Percentiles rank a stretch among this genome's conserved stretches.
These are phyloP conservation scores for Chloromyia formosa DNA, from an alignment of 2,888 invertebrate species.

Conservation along the genomic window DNA sequence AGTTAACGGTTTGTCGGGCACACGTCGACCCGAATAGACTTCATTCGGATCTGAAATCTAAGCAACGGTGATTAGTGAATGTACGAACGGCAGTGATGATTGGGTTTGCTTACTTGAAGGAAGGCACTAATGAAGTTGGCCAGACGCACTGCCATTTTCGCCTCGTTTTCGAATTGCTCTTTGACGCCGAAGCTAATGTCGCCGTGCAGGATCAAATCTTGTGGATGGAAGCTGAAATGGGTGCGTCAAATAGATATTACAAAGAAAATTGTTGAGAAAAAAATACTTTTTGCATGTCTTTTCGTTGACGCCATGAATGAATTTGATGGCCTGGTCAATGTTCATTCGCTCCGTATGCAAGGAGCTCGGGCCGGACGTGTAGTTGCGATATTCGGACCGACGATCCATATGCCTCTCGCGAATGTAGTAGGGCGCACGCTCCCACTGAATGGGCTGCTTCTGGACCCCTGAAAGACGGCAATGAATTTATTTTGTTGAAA, in stretches of 20 bases:
- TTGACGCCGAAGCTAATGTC: slow-evolving; percentile 88
- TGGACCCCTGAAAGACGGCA: slow-evolving; percentile 78
- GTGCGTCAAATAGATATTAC: slow-evolving; percentile 29
- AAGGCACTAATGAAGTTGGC: slow-evolving; percentile 97
- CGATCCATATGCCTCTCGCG: slow-evolving; percentile 79
- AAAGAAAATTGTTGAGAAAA: neutral
- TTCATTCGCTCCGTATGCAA: slow-evolving; percentile 75
- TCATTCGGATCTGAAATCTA: slow-evolving; percentile 87
- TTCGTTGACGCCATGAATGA: slow-evolving; percentile 74
- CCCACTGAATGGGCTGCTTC: slow-evolving; percentile 84
- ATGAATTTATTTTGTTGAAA: slow-evolving; percentile 21
- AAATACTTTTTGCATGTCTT: slow-evolving; percentile 66
- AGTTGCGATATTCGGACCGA: slow-evolving; percentile 79
- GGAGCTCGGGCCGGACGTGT: slow-evolving; percentile 72
- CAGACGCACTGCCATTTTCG: slow-evolving; percentile 93
- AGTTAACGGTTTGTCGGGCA: slow-evolving; percentile 86
- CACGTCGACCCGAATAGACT: slow-evolving; percentile 88
- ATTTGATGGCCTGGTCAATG: slow-evolving; percentile 80
- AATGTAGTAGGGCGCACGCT: slow-evolving; percentile 74
- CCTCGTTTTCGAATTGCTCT: slow-evolving; percentile 92
- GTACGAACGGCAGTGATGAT: no score
- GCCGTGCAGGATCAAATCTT: slow-evolving; percentile 82
- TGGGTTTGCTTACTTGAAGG: slow-evolving; percentile 72
- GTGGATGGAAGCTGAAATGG: slow-evolving; percentile 71
- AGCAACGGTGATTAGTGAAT: slow-evolving; percentile 40